Evolutionary conservation across 2,797 vertebrate species (phyloP).

Genomic region (Coregonus ussuriensis): DNA sequence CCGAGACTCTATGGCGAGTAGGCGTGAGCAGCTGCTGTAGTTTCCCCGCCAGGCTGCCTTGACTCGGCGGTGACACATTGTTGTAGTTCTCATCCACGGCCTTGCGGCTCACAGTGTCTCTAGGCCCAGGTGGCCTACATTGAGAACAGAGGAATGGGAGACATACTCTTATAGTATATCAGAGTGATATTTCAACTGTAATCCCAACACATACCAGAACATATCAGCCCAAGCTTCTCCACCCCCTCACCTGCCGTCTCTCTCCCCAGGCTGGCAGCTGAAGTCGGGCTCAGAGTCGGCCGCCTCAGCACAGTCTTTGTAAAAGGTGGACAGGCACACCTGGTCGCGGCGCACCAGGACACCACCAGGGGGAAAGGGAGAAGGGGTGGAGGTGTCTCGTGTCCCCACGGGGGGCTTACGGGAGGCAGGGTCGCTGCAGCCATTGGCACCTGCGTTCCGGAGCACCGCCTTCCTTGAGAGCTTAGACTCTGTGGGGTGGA

Average conservation of each 20-base stretch:
- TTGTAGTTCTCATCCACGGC: conserved; percentile 78
- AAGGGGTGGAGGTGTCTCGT: conserved; percentile 32
- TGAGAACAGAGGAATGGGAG: neutral
- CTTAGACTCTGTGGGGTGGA: conserved; percentile 51
- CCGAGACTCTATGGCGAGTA: conserved; percentile 64
- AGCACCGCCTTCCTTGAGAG: conserved; percentile 49
- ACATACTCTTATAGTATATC: neutral
- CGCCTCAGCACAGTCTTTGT: conserved; percentile 68
- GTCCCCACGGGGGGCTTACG: conserved; percentile 58
- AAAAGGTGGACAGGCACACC: conserved; percentile 76
- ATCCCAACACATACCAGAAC: neutral
- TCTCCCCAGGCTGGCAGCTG: conserved; percentile 49
- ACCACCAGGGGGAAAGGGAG: conserved; percentile 39
- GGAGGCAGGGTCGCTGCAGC: conserved; percentile 44
- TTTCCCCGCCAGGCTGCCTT: conserved; percentile 82
- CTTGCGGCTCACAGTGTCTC: conserved; percentile 54
- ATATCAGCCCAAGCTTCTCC: neutral
- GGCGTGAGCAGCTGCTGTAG: conserved; percentile 92
- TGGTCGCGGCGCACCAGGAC: conserved; percentile 69
- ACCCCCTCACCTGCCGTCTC: conserved; percentile 63
- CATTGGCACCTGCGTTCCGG: conserved; percentile 46
- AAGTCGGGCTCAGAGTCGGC: conserved; percentile 54
- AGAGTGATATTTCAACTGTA: neutral
- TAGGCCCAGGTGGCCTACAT: conserved; percentile 46
- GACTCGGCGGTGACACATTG: conserved; percentile 68